Evolutionary conservation across 2,797 vertebrate genomes (phyloP).

Genomic region (Ara ararauna): DNA sequence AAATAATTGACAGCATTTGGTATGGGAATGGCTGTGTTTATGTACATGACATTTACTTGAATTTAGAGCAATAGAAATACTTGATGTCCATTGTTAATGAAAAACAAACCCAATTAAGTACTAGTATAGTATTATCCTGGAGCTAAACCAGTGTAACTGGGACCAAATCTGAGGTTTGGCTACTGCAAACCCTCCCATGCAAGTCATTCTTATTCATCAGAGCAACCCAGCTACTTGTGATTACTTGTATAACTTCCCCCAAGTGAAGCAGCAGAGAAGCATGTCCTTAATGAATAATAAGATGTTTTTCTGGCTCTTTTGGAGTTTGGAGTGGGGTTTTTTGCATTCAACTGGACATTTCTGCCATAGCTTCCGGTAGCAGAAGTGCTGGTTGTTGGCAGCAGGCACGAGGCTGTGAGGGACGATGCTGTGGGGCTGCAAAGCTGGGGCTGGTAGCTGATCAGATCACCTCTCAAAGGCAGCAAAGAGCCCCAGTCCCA

Average conservation of each 20-base stretch:
- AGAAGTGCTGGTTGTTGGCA: neutral
- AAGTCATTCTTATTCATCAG: neutral
- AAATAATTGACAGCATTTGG: neutral
- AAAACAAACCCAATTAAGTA: neutral
- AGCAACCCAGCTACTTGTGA: neutral
- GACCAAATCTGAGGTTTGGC: neutral
- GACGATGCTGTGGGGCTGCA: neutral
- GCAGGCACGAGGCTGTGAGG: fast-evolving
- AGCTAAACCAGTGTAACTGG: neutral
- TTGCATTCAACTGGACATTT: neutral
- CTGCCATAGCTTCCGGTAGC: neutral
- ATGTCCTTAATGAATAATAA: neutral
- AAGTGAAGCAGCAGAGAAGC: neutral
- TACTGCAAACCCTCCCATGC: neutral
- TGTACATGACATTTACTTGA: neutral
- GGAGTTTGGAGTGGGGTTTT: neutral
- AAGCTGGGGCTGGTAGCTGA: neutral
- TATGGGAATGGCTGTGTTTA: neutral
- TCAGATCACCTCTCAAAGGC: neutral
- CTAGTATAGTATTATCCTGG: neutral
- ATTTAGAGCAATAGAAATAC: neutral
- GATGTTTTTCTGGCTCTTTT: neutral
- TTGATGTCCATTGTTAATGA: neutral
- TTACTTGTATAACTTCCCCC: neutral
- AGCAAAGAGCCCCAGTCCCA: neutral